Evolutionary conservation across 2,113 vertebrate genomes (phyloP).

Genomic region (Siniperca chuatsi): DNA sequence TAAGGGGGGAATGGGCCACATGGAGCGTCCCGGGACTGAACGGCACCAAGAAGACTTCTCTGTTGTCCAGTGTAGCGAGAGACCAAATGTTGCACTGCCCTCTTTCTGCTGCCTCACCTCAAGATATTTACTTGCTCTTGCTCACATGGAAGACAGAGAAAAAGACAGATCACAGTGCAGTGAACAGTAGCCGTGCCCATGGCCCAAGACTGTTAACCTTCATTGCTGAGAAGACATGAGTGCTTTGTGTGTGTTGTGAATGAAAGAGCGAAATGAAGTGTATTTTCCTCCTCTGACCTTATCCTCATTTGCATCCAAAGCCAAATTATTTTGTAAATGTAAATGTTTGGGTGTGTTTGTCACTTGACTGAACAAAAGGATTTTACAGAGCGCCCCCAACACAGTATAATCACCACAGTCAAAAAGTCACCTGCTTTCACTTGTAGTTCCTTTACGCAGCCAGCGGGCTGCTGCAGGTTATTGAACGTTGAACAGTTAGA

Average conservation of each 20-base stretch:
- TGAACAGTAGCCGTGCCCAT: not conserved
- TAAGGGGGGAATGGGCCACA: not conserved
- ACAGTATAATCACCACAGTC: slow-evolving; percentile 10
- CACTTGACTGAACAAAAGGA: not conserved
- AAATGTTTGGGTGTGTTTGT: slow-evolving; percentile 14
- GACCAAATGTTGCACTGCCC: slow-evolving; percentile 21
- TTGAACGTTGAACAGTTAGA: not conserved
- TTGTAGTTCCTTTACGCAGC: not conserved
- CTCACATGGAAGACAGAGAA: not conserved
- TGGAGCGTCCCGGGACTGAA: not conserved
- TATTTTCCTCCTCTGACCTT: slow-evolving; percentile 21
- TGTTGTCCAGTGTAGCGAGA: not conserved
- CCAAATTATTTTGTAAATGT: slow-evolving; percentile 55
- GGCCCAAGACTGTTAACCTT: slow-evolving; percentile 18
- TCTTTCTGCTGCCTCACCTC: slow-evolving; percentile 33
- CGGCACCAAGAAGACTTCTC: not conserved
- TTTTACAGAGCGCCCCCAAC: not conserved
- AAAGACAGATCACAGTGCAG: not conserved
- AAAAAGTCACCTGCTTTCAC: slow-evolving; percentile 8
- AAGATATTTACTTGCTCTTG: slow-evolving; percentile 27
- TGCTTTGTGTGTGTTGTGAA: slow-evolving; percentile 32
- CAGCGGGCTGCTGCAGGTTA: not conserved
- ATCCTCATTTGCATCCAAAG: slow-evolving; percentile 45
- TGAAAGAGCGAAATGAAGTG: slow-evolving; percentile 28
- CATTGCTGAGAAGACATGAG: not conserved